phyloP scores from a whole-genome alignment of 1,140 invertebrate species.

The Drosophila athabasca region DNA sequence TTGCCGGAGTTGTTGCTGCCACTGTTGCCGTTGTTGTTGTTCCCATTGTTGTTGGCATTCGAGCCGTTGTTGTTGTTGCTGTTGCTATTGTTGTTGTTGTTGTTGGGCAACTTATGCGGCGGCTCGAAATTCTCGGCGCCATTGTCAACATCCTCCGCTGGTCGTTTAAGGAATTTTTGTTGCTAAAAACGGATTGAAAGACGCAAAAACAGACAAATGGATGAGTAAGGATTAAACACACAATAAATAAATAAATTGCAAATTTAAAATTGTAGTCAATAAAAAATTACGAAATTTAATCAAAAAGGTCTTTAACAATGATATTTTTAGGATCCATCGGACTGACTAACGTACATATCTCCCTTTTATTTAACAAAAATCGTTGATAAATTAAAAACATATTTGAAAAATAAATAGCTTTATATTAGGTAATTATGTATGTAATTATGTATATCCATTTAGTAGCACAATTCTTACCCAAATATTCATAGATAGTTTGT shows the following conservation, averaged over 20 bases:
- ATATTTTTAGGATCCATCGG: too few species aligned
- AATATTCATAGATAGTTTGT: conserved; percentile 82
- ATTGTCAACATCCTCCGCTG: conserved; percentile 89
- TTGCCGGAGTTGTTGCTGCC: conserved; percentile 84
- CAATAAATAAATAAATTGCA: too few species aligned
- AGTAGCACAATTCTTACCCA: conserved; percentile 63
- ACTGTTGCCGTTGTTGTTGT: conserved; percentile 51
- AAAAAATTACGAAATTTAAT: too few species aligned
- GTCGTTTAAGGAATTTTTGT: conserved; percentile 91
- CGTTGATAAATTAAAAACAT: too few species aligned
- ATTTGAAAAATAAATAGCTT: too few species aligned
- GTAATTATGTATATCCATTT: too few species aligned
- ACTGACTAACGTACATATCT: not conserved
- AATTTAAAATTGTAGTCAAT: too few species aligned
- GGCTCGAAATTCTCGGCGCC: conserved; percentile 87
- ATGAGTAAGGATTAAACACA: not conserved
- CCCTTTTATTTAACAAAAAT: not conserved
- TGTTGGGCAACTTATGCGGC: conserved; percentile 90
- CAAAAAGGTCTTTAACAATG: too few species aligned
- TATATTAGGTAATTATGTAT: too few species aligned
- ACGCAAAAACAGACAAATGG: not conserved
- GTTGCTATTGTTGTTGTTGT: conserved; percentile 84
- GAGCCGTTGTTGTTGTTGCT: conserved; percentile 60
- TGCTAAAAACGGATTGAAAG: conserved; percentile 86
- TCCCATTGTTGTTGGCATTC: conserved; percentile 84